Evolutionary conservation across 2,888 invertebrate genomes (phyloP).

Genomic region (Tanytarsus gracilentus): DNA sequence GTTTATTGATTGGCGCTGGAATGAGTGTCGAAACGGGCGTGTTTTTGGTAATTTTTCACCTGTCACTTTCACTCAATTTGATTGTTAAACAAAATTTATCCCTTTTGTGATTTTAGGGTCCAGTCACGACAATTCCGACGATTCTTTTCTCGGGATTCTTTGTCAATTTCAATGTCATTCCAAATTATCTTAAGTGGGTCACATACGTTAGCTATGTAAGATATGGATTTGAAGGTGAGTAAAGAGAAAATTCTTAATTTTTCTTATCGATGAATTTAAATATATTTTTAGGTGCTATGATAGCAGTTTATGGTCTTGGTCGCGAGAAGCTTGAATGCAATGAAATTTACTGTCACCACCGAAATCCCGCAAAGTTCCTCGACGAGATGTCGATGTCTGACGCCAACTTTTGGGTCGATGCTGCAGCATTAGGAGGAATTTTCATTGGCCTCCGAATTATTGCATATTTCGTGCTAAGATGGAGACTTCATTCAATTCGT

Average conservation of each 20-base stretch:
- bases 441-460: slow-evolving; percentile 69
- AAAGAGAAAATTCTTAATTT: neutral
- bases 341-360: slow-evolving; percentile 73
- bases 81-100: neutral
- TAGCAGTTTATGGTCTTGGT: slow-evolving; percentile 82
- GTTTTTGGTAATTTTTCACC: slow-evolving; percentile 38
- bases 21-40: slow-evolving; percentile 76
- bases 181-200: slow-evolving; percentile 78
- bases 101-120: slow-evolving; percentile 50
- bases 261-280: neutral
- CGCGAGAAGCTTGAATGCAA: slow-evolving; percentile 74
- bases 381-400: slow-evolving; percentile 76
- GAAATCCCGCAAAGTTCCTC: slow-evolving; percentile 71
- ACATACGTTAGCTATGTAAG: slow-evolving; percentile 84
- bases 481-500: slow-evolving; percentile 57
- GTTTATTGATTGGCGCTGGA: slow-evolving; percentile 85
- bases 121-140: slow-evolving; percentile 84
- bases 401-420: slow-evolving; percentile 72
- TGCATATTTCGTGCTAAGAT: slow-evolving; percentile 74
- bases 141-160: slow-evolving; percentile 92
- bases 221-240: slow-evolving; percentile 76
- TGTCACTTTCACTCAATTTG: slow-evolving; percentile 39
- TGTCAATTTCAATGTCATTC: slow-evolving; percentile 85
- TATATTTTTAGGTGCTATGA: slow-evolving; percentile 55
- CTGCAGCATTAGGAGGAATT: slow-evolving; percentile 67